phyloP scores from a whole-genome alignment of 2,888 invertebrate genomes.

The Sinohyriopsis cumingii region DNA sequence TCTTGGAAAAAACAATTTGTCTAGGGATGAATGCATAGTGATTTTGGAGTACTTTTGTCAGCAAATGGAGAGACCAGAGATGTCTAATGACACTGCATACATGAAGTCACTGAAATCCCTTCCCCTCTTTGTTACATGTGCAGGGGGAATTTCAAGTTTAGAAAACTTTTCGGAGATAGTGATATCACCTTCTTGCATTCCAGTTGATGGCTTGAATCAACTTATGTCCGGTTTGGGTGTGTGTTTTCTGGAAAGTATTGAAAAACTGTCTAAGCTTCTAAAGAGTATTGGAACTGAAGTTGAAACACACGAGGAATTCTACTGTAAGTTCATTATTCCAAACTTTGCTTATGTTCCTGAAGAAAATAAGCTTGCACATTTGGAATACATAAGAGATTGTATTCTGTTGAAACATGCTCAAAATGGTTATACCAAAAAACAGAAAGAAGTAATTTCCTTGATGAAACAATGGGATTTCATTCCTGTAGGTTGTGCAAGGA shows the following conservation, averaged over 20 bases:
- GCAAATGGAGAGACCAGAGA: neutral
- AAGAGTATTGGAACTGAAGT: neutral
- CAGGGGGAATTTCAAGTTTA: neutral
- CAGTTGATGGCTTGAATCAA: neutral
- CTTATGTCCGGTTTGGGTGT: too few species aligned
- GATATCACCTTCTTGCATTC: slow-evolving; percentile 1
- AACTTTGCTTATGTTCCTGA: neutral
- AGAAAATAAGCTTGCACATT: neutral
- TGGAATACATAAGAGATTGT: neutral
- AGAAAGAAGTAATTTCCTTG: too few species aligned
- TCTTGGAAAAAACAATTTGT: too few species aligned
- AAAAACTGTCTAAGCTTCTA: too few species aligned
- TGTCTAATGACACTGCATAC: neutral
- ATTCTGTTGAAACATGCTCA: too few species aligned
- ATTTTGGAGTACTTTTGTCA: slow-evolving; percentile 4
- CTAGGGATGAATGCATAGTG: neutral
- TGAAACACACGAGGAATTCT: neutral
- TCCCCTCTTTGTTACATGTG: slow-evolving; percentile 3
- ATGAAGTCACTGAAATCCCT: neutral
- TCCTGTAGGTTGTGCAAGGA: too few species aligned
- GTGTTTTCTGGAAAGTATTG: too few species aligned
- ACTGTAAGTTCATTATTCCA: neutral
- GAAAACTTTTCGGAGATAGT: neutral
- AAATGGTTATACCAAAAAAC: too few species aligned
- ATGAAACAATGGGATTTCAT: too few species aligned